Evolutionary conservation across 2,888 invertebrate genomes (phyloP).

Genomic region (Sphaerolaimus hirsutus): DNA sequence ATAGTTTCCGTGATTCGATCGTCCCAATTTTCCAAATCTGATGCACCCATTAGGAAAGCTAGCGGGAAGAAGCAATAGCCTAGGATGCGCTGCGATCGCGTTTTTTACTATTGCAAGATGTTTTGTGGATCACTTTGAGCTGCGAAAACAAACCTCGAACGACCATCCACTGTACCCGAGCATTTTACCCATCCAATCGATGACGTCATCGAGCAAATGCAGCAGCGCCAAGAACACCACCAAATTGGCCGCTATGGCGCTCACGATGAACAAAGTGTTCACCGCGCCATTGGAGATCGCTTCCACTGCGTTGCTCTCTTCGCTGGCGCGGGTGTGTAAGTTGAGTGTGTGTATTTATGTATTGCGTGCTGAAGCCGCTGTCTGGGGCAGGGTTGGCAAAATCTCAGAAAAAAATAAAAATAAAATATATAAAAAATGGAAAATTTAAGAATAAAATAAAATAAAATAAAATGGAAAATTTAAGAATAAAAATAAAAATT

Average conservation of each 20-base stretch:
- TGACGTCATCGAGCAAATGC: slow-evolving; percentile 55
- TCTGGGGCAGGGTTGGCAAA: too few relatives aligned
- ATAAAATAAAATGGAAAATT: too few relatives aligned
- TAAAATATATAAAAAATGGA: too few relatives aligned
- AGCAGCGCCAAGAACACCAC: slow-evolving; percentile 71
- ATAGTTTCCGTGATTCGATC: background rate
- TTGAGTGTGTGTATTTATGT: too few relatives aligned
- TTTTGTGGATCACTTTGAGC: background rate
- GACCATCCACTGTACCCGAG: slow-evolving; percentile 40
- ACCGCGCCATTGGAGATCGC: slow-evolving; percentile 71
- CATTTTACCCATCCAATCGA: slow-evolving; percentile 53
- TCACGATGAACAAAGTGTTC: slow-evolving; percentile 50
- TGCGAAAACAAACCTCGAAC: slow-evolving; percentile 29
- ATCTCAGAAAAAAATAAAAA: too few relatives aligned
- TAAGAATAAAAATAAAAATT: too few relatives aligned
- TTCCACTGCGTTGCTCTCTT: slow-evolving; percentile 58
- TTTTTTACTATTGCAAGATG: slow-evolving; percentile 1
- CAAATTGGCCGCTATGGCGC: slow-evolving; percentile 67
- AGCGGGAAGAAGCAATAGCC: slow-evolving; percentile 68
- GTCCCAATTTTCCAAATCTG: background rate
- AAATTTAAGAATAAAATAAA: too few relatives aligned
- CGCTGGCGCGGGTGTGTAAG: too few relatives aligned
- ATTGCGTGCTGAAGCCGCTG: too few relatives aligned
- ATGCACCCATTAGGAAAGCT: slow-evolving; percentile 50
- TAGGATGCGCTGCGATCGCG: slow-evolving; percentile 39